Conservation (phyloP, 2,888 invertebrate genomes). For the Tachina fera region DNA sequence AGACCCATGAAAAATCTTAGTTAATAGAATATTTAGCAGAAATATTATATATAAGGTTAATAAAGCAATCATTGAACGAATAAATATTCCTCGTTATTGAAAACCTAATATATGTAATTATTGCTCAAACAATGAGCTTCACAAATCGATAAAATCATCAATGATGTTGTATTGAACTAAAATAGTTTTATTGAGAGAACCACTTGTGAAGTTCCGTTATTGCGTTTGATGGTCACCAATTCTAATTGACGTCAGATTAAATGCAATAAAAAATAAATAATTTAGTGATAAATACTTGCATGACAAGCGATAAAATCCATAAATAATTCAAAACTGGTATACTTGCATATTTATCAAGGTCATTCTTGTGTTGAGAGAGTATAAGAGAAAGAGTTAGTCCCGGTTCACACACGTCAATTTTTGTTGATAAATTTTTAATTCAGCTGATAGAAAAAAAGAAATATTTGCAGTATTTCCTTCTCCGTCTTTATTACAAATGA, state of each 20-base stretch:
- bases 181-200: constrained; percentile 48
- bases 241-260: constrained; percentile 50
- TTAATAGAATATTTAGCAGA: neutral
- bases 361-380: neutral
- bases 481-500: no score
- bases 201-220: constrained; percentile 20
- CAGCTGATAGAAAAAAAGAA: no score
- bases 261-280: neutral
- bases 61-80: constrained; percentile 12
- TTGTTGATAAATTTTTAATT: no score
- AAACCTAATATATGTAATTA: constrained; percentile 3
- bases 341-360: neutral
- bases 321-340: constrained; percentile 4
- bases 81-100: no score
- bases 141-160: constrained; percentile 35
- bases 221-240: constrained; percentile 25
- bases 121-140: neutral
- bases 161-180: constrained; percentile 53
- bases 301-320: neutral
- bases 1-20: constrained; percentile 24
- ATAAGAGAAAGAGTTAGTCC: no score
- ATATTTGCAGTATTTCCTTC: no score
- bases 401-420: no score
- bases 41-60: neutral
- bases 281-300: neutral